phyloP scores from a whole-genome alignment of 2,797 vertebrate genomes.

The Astyanax mexicanus region DNA sequence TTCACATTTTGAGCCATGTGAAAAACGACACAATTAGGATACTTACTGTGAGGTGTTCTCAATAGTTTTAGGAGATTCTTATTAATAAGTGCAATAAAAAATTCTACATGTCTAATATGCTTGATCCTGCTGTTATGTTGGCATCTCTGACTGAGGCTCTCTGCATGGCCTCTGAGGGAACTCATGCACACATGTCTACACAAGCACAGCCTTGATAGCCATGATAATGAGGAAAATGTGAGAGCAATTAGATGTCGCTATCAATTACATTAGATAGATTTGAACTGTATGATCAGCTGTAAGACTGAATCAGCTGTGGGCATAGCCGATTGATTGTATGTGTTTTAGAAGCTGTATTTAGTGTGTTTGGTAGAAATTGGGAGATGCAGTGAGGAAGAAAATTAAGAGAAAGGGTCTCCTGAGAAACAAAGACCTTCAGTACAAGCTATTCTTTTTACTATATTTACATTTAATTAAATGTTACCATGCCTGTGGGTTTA shows the following conservation, averaged over 20 bases:
- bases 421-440: neutral
- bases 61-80: too few relatives aligned
- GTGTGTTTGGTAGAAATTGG: neutral
- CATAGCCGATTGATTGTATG: neutral
- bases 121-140: neutral
- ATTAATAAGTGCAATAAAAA: too few relatives aligned
- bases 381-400: too few relatives aligned
- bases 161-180: neutral
- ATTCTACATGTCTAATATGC: neutral
- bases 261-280: constrained; percentile 24
- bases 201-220: constrained; percentile 8
- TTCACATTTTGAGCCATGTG: too few relatives aligned
- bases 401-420: neutral
- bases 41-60: too few relatives aligned
- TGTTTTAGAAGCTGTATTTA: neutral
- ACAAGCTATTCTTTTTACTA: neutral
- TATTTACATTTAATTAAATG: neutral
- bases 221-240: constrained; percentile 28
- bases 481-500: neutral
- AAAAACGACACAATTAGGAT: too few relatives aligned
- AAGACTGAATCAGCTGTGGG: neutral
- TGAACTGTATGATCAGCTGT: too few relatives aligned
- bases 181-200: neutral
- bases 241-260: constrained; percentile 26
- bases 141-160: neutral